Evolutionary conservation across 2,113 vertebrate species (phyloP).

Genomic region (Morone saxatilis): DNA sequence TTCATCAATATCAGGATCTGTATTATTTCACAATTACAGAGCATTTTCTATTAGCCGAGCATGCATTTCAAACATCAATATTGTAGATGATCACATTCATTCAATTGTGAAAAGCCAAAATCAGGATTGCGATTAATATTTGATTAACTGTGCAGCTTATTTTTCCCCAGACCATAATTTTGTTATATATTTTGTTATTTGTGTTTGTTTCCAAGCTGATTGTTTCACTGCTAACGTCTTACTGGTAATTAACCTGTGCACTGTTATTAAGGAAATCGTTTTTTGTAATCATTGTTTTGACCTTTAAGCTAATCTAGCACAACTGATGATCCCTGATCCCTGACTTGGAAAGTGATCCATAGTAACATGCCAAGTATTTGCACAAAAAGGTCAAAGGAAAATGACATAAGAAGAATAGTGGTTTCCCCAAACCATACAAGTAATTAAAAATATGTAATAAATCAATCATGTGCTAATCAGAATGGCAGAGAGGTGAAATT

Average conservation of each 20-base stretch:
- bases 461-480: background rate
- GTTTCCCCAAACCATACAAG: background rate
- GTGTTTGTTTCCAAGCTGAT: background rate
- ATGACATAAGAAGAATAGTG: background rate
- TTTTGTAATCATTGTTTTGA: background rate
- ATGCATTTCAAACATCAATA: too few species aligned
- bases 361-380: background rate
- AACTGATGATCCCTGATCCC: background rate
- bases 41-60: too few species aligned
- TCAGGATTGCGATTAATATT: too few species aligned
- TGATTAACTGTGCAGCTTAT: too few species aligned
- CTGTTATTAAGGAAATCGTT: background rate
- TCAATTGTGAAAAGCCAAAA: too few species aligned
- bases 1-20: too few species aligned
- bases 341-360: conserved; percentile 6
- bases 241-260: background rate
- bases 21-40: too few species aligned
- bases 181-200: conserved; percentile 4
- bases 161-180: background rate
- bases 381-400: conserved; percentile 5
- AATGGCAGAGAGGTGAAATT: background rate
- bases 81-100: too few species aligned
- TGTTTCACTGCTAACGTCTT: background rate
- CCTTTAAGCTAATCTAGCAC: conserved; percentile 25
- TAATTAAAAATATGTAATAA: background rate